Evolutionary conservation across 2,888 invertebrate genomes (phyloP), one percentile per base, ranked within the genome.

Genomic region (Tricholauxania praeusta): DNA sequence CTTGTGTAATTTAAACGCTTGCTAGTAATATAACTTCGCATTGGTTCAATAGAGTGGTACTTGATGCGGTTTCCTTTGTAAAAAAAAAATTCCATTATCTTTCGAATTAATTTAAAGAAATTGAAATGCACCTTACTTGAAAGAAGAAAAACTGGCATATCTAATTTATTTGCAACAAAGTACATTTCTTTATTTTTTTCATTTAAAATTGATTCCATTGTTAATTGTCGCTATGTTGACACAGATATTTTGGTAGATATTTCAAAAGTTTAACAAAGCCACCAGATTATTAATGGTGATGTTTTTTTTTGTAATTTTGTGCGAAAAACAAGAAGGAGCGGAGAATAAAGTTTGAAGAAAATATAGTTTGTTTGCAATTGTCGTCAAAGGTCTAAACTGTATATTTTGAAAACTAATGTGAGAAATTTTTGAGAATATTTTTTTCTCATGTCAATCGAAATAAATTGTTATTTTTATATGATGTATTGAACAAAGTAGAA

Each of bases 91-190:
- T 49, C 5, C 4, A 19, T 63, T 17, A 12, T 47, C 14, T 22
- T 60, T 32, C 22, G 6, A 64, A 12, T 0, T 8, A 65, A 57
- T 63, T 48, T 14, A 67, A 22, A n/a, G 19, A 49, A 47, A 32
- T 49, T 22, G 15, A 5, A 15, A 12, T 3, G 10, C n/a, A 14
- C 64, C 78, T 77, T 77, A 85, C 85, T 82, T 49, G 85, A 79
- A 1, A 79, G 48, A 78, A 85, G 79, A 66, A 84, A 84, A 0
- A 85, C 78, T 7, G 86, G 85, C 64, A 84, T 65, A 47, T 78
- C 78, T 76, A 84, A 78, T 15, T 78, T 79, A 15, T 82, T 78
- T 8, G 82, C 66, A 53, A 80, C 77, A 39, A 82, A 80, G 68
- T 75, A 76, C 72, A 81, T 76, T 0, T 77, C 22, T 6, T 39